Evolutionary conservation across 2,888 invertebrate species (phyloP).

Genomic region (Thymelicus sylvestris): DNA sequence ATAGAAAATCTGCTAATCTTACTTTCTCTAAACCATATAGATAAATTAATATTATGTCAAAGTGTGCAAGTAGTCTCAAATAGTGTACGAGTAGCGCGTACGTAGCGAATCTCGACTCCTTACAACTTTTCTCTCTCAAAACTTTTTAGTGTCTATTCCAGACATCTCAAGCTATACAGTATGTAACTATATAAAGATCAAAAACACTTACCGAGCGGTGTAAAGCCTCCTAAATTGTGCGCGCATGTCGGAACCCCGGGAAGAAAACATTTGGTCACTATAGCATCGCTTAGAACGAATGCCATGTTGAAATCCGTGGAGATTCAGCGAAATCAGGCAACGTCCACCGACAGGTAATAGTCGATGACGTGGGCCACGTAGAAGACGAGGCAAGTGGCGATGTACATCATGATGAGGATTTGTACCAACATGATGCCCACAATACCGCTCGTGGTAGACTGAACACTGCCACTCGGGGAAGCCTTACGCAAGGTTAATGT

Average conservation of each 20-base stretch:
- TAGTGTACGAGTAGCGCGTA: too few species aligned
- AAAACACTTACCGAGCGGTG: slow-evolving; percentile 58
- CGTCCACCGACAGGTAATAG: slow-evolving; percentile 60
- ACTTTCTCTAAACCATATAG: too few species aligned
- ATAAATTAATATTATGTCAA: too few species aligned
- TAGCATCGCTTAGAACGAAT: slow-evolving; percentile 35
- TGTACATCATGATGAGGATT: slow-evolving; percentile 81
- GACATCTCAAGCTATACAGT: too few species aligned
- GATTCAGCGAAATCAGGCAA: not conserved
- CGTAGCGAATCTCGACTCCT: too few species aligned
- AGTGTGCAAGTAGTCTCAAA: too few species aligned
- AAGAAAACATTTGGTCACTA: slow-evolving; percentile 45
- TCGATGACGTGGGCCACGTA: slow-evolving; percentile 80
- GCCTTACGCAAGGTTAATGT: slow-evolving; percentile 52
- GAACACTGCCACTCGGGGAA: slow-evolving; percentile 40
- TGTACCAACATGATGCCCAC: slow-evolving; percentile 74
- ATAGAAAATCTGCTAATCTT: too few species aligned
- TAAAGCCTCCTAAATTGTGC: slow-evolving; percentile 47
- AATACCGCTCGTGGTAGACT: slow-evolving; percentile 44
- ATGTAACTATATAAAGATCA: not conserved
- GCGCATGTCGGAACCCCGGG: slow-evolving; percentile 8
- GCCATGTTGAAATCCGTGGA: slow-evolving; percentile 17
- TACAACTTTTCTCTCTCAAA: too few species aligned
- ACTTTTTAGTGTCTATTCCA: too few species aligned
- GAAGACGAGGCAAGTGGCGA: slow-evolving; percentile 76